phyloP scores from a whole-genome alignment of 2,888 invertebrate genomes.

The Xylota segnis region DNA sequence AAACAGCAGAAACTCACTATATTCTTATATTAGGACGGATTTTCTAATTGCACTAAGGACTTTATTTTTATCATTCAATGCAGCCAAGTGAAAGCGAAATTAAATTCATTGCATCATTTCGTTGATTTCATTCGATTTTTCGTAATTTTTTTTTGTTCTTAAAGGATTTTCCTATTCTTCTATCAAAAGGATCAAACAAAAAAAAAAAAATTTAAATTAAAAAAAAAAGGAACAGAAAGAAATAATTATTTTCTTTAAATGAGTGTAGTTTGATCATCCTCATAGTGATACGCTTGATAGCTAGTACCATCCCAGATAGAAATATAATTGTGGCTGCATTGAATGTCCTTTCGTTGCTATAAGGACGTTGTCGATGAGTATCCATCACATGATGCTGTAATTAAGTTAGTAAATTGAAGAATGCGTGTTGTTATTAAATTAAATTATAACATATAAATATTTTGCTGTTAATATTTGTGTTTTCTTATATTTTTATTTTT shows the following conservation, averaged over 20 bases:
- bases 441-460: slow-evolving; percentile 47
- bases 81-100: slow-evolving; percentile 75
- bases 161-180: slow-evolving; percentile 19
- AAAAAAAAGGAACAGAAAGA: too few species aligned
- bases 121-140: slow-evolving; percentile 58
- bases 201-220: slow-evolving; percentile 27
- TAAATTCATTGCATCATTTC: slow-evolving; percentile 74
- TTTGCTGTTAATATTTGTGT: slow-evolving; percentile 33
- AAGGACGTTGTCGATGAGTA: slow-evolving; percentile 90
- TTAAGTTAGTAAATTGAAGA: slow-evolving; percentile 79
- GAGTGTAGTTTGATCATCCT: slow-evolving; percentile 79
- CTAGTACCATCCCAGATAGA: slow-evolving; percentile 79
- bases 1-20: slow-evolving; percentile 76
- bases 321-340: slow-evolving; percentile 79
- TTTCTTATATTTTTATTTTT: slow-evolving; percentile 5
- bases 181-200: slow-evolving; percentile 50
- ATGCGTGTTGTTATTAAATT: slow-evolving; percentile 72
- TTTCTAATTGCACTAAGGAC: slow-evolving; percentile 74
- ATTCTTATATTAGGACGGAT: slow-evolving; percentile 75
- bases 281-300: slow-evolving; percentile 78
- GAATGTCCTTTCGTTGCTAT: slow-evolving; percentile 84
- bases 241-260: slow-evolving; percentile 69
- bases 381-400: slow-evolving; percentile 90
- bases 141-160: background rate
- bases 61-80: slow-evolving; percentile 76